Evolutionary conservation across 2,113 vertebrate genomes (phyloP), one percentile per base, ranked within the genome.

Genomic region (Corythoichthys haematopterus): DNA sequence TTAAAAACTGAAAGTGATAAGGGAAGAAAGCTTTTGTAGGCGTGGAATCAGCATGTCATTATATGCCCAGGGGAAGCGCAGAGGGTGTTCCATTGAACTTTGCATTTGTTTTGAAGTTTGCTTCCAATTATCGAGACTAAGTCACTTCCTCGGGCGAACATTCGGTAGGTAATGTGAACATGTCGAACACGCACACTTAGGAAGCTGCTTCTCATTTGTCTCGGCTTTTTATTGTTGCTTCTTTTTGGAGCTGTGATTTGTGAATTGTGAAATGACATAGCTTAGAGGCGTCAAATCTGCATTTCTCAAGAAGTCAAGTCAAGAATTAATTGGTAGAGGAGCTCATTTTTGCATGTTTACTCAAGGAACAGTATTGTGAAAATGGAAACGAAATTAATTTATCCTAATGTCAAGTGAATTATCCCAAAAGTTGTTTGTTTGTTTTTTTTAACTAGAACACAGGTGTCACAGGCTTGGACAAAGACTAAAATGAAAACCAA

Each of bases 101-200:
- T 45, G 70, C 71, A 80, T 87, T 88, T 84, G 79, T 86, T 86
- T 88, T 85, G 74, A 87, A 85, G 83, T 83, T 87, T 86, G 75
- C 75, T 71, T 80, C 82, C 84, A 88, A 83, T 88, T 88, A 87
- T 75, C 71, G 53, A 68, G 66, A 79, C 76, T 77, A 75, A 81
- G 74, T 80, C 65, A 69, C 78, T 78, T 88, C 86, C 85, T 76
- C 75, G 0, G 80, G 84, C 74, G 66, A 87, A 78, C 78, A 83
- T 86, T 88, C 84, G 75, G 72, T 47, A 70, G 84, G 84, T 88
- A 85, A 82, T 83, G 68, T 75, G 75, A 77, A 70, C 80, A 77
- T 81, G 84, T 81, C 79, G 63, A 68, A 86, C 70, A 86, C 69
- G 40, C 6, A 70, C 77, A 66, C 71, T 77, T 76, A 77, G 60